A percentile compares a stretch with the other conserved stretches of the same genome.
phyloP scores from a whole-genome alignment of 2,113 vertebrate genomes.

The Phyllostomus discolor region DNA sequence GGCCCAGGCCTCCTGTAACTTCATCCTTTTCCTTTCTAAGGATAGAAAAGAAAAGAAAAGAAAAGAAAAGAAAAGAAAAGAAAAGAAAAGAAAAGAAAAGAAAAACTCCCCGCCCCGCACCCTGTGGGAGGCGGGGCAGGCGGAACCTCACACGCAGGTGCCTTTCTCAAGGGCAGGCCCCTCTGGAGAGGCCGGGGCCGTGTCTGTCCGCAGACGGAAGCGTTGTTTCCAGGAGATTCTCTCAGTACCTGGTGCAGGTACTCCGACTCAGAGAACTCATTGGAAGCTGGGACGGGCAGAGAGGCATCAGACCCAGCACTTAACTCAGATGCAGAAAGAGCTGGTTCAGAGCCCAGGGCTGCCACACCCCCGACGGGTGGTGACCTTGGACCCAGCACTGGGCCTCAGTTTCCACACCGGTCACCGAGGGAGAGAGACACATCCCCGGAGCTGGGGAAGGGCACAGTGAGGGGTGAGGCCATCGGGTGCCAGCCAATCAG shows the following conservation, averaged over 20 bases:
- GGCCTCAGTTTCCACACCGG: neutral
- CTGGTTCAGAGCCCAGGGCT: neutral
- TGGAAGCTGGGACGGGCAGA: neutral
- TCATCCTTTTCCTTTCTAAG: neutral
- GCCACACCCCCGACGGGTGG: rapidly evolving
- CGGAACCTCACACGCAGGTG: neutral
- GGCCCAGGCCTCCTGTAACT: neutral
- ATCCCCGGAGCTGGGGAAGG: neutral
- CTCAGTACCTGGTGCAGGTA: neutral
- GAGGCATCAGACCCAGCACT: neutral
- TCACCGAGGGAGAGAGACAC: neutral
- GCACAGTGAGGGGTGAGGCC: neutral
- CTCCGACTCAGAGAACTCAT: neutral
- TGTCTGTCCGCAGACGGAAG: neutral
- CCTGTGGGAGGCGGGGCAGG: neutral
- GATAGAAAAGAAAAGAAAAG: too few species aligned
- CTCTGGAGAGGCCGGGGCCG: neutral
- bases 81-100: too few species aligned
- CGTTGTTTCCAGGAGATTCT: neutral
- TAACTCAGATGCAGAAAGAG: neutral
- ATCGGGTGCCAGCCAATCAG: neutral
- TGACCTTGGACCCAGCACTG: neutral
- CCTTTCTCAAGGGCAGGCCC: neutral
- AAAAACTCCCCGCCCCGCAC: neutral
- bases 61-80: too few species aligned